Evolutionary conservation across 2,113 vertebrate genomes (phyloP), one percentile per base, ranked within the genome.

Genomic region (Oriolus oriolus): DNA sequence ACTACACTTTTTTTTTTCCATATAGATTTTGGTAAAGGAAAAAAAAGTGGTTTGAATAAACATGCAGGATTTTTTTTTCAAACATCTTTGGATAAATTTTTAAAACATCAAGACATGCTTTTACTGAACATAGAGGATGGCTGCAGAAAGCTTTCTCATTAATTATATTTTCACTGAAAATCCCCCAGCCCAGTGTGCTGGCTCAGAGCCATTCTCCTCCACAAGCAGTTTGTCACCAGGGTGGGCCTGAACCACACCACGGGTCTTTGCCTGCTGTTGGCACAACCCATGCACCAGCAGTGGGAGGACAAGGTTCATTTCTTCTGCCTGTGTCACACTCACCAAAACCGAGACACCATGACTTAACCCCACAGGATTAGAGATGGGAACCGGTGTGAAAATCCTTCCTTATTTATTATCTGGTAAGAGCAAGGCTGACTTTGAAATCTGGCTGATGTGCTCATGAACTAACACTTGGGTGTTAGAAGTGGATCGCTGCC

Each of bases 181-280:
- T 23, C n/a, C 74, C 18, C 18, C 61, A 56, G 44, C 26, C 59
- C 64, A 87, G 69, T 10, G 17, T 63, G 35, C 42, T 77, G 66
- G 31, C 78, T 65, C 49, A 87, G n/a, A 84, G 39, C 17, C 63
- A 15, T 39, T 73, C 28, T 59, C 27, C n/a, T 76, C 57, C 66
- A 37, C 0, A 5, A 84, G 23, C 13, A 54, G 23, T 39, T 77
- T 87, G 45, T 42, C 47, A 41, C 33, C 23, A 54, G 11, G 47
- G 11, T 1, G 7, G 53, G 10, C 14, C 75, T 49, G 59, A 85
- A 23, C 20, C 30, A 35, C 37, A 23, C 6, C 61, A 60, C 0
- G 0, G n/a, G 45, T 78, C 73, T 68, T 41, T 1, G 0, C 61
- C 53, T 53, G 44, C 21, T 28, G 7, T 11, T 1, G 1, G n/a